A percentile compares a stretch with the other conserved stretches of the same genome.
Evolutionary conservation across 2,113 vertebrate species (phyloP).

Genomic region (Ageneiosus marmoratus): DNA sequence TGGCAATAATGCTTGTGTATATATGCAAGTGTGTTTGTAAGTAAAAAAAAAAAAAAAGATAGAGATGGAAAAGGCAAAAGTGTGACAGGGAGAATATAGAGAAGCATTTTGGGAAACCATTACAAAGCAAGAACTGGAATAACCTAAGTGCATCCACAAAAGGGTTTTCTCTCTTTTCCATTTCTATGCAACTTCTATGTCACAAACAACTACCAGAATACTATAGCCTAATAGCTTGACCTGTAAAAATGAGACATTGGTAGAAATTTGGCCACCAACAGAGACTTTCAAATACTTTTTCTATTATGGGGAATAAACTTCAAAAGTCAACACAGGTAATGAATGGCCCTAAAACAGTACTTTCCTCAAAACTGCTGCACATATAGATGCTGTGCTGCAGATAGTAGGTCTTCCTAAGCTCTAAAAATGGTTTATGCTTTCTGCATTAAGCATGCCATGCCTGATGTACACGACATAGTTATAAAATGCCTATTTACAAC

Average conservation of each 20-base stretch:
- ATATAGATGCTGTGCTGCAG: neutral
- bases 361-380: neutral
- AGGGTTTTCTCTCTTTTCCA: conserved; percentile 2
- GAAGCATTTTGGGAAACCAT: conserved; percentile 8
- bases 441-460: neutral
- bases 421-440: neutral
- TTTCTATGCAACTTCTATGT: conserved; percentile 1
- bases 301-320: neutral
- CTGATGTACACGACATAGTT: neutral
- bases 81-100: neutral
- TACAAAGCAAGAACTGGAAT: conserved; percentile 15
- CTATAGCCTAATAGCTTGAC: neutral
- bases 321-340: neutral
- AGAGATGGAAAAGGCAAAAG: neutral
- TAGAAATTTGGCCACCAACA: neutral
- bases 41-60: conserved; percentile 1
- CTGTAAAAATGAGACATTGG: neutral
- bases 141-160: neutral
- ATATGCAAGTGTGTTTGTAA: neutral
- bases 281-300: neutral
- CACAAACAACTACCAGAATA: conserved; percentile 5
- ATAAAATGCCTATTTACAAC: neutral
- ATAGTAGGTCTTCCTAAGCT: neutral
- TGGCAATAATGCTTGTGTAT: conserved; percentile 17
- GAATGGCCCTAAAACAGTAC: neutral